Evolutionary conservation across 2,888 invertebrate species (phyloP).

Genomic region (Microplitis deprimator): DNA sequence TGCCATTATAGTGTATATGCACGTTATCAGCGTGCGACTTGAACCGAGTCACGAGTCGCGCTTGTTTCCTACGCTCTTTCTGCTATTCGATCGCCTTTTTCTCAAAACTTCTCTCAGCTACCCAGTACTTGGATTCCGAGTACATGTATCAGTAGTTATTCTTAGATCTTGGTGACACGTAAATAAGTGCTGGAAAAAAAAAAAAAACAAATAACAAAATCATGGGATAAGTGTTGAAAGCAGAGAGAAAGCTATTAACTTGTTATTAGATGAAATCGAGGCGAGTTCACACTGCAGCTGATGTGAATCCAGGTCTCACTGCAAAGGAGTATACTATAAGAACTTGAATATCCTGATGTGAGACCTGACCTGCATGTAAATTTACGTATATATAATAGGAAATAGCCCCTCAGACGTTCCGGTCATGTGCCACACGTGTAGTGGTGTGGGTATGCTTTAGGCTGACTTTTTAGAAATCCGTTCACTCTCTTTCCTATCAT

Average conservation of each 20-base stretch:
- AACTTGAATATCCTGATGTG: not conserved
- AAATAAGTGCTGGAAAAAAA: not conserved
- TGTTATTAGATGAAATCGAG: conserved; percentile 15
- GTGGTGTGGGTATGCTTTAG: not conserved
- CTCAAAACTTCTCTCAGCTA: not conserved
- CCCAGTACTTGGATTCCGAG: not conserved
- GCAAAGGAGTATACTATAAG: not conserved
- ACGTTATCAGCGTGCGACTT: conserved; percentile 46
- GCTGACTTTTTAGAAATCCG: not conserved
- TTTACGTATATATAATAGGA: conserved; percentile 5
- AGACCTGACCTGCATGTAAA: conserved; percentile 24
- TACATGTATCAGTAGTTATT: not conserved
- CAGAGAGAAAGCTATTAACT: conserved; percentile 22
- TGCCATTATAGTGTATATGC: conserved; percentile 42
- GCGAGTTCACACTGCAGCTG: not conserved
- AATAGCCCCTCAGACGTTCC: not conserved
- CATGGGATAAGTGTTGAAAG: not conserved
- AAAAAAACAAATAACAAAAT: not conserved
- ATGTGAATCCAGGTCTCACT: not conserved
- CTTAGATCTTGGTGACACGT: not conserved
- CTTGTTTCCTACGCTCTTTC: conserved; percentile 40
- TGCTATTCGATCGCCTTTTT: conserved; percentile 6
- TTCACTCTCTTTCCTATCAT: conserved; percentile 3
- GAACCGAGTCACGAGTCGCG: conserved; percentile 45
- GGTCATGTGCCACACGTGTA: conserved; percentile 13